These are phyloP conservation scores for Gymnopithys bicolor DNA, from an alignment of 2,797 vertebrate species.

Conservation along the genomic window DNA sequence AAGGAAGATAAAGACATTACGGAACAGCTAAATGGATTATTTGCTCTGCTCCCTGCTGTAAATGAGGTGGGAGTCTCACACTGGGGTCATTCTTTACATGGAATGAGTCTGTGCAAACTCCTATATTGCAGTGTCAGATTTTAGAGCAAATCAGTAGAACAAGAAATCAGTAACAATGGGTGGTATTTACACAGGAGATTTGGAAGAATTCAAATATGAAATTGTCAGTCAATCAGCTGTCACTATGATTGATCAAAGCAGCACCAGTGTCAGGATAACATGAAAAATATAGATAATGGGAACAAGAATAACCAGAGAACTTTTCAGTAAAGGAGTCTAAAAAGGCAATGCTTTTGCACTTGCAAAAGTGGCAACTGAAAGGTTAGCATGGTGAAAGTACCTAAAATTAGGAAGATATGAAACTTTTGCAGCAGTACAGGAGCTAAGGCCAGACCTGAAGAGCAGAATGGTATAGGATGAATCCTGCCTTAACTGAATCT, in stretches of 20 bases:
- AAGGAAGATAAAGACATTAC: slow-evolving; percentile 40
- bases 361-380: not conserved
- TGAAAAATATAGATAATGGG: not conserved
- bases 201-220: not conserved
- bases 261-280: not conserved
- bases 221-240: not conserved
- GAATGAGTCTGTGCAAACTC: not conserved
- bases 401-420: not conserved
- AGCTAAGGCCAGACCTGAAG: not conserved
- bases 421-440: not conserved
- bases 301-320: not conserved
- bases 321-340: not conserved
- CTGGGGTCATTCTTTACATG: slow-evolving; percentile 8
- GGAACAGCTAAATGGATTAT: slow-evolving; percentile 31
- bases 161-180: not conserved
- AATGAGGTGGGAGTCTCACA: slow-evolving; percentile 24
- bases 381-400: not conserved
- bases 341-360: not conserved
- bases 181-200: not conserved
- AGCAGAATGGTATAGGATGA: not conserved
- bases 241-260: not conserved
- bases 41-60: not conserved
- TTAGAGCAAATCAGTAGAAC: not conserved
- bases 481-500: not conserved
- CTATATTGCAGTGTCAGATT: not conserved